Base-by-base conservation (phyloP, 2,797 vertebrate species). In the Neomorphus geoffroyi region DNA sequence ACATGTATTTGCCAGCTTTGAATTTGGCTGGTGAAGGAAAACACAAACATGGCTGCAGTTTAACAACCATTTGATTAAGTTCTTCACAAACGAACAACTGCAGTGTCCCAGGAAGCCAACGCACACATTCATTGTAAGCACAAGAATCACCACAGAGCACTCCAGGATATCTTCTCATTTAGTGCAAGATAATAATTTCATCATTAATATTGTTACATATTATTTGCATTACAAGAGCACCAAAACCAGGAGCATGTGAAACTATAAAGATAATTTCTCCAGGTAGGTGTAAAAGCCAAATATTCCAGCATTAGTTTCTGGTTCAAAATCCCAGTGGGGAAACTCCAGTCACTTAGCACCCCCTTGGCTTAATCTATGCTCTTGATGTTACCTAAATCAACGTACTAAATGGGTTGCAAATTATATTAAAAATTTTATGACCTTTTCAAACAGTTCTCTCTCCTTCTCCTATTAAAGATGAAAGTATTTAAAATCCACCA, bases 401-500 rank as follows among this genome's bases (percentile, higher is more conserved):
- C 3, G 2, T 28, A 79, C 24, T 91, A 90, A 94, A 92, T 16
- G 15, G 23, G 37, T 24, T 90, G 48, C n/a, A 95, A 94, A 82
- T 93, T 50, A 71, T 45, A 77, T 50, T 70, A 80, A 65, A 79
- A 78, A 14, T 15, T 65, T 89, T 90, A 88, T 48, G 43, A 81
- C 41, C 12, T 46, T 81, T 91, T 96, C 43, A 77, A 84, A 88
- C 26, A 53, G 22, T 24, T 67, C 64, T 73, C 30, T 50, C 30
- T 81, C 51, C 53, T 79, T 51, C 56, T 86, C 66, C 48, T 58
- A 72, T 84, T 93, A 72, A 85, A 86, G 66, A 73, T 53, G 18
- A 82, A 95, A 86, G n/a, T 51, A 83, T 69, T 93, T 91, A 50
- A 94, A 91, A 86, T 39, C 70, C 48, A 90, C 67, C 62, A 80